Percentiles rank a stretch among this genome's conserved stretches.
Evolutionary conservation across 2,797 vertebrate species (phyloP).

Genomic region (Anguilla marmorata): DNA sequence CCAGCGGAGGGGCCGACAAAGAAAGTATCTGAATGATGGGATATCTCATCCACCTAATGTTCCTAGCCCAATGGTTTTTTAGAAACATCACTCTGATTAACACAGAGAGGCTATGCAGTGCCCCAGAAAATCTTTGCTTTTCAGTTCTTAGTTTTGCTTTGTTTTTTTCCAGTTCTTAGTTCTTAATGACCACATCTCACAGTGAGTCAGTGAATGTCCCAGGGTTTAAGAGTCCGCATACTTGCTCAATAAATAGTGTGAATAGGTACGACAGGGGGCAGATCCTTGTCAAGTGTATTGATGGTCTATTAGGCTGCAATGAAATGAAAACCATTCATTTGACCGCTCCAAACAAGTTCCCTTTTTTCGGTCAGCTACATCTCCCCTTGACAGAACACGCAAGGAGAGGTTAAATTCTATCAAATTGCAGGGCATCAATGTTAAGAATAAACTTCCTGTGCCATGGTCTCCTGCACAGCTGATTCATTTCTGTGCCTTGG

Average conservation of each 20-base stretch:
- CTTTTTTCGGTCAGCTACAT: not conserved
- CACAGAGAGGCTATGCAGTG: not conserved
- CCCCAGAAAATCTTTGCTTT: not conserved
- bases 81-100: not conserved
- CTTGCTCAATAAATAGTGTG: constrained; percentile 12
- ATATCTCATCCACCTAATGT: not conserved
- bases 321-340: constrained; percentile 20
- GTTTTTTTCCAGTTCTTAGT: not conserved
- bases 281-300: not conserved
- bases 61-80: not conserved
- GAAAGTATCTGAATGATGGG: not conserved
- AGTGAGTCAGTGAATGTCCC: not conserved
- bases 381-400: not conserved
- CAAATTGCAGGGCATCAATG: not conserved
- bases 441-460: not conserved
- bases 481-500: constrained; percentile 42
- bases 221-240: not conserved
- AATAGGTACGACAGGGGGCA: not conserved
- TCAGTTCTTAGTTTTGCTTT: not conserved
- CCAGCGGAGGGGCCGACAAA: not conserved
- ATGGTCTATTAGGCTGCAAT: not conserved
- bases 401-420: not conserved
- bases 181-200: not conserved
- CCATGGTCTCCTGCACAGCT: not conserved
- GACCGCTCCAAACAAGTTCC: not conserved